Evolutionary conservation across 2,797 vertebrate genomes (phyloP).

Genomic region (Peromyscus nudipes): DNA sequence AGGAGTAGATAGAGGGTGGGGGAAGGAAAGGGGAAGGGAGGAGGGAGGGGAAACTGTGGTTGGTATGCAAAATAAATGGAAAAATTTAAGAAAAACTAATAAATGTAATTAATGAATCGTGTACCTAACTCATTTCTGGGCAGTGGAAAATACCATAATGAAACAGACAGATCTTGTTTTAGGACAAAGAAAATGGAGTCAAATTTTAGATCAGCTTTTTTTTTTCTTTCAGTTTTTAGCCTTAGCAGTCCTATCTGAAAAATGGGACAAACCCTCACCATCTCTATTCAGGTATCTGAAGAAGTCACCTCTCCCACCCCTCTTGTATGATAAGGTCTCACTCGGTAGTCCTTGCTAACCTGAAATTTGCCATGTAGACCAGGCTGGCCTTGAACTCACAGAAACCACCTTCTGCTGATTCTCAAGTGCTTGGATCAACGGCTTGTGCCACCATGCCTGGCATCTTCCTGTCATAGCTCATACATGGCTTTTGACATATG

Average conservation of each 20-base stretch:
- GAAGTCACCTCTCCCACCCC: neutral
- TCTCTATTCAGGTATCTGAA: neutral
- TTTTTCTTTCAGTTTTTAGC: neutral
- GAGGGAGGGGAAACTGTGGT: too few relatives aligned
- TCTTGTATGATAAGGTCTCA: neutral
- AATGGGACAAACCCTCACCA: neutral
- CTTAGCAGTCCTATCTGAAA: neutral
- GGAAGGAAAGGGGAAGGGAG: too few relatives aligned
- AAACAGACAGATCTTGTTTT: neutral
- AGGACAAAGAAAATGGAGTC: neutral
- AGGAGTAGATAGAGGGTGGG: too few relatives aligned
- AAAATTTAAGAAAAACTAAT: too few relatives aligned
- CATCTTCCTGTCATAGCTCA: neutral
- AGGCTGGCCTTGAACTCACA: neutral
- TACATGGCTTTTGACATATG: neutral
- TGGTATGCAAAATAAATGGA: too few relatives aligned
- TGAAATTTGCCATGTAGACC: neutral
- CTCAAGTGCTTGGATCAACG: neutral
- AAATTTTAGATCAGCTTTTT: neutral
- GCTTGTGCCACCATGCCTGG: neutral
- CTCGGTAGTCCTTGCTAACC: neutral
- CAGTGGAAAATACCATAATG: neutral
- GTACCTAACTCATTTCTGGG: neutral
- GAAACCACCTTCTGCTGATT: too few relatives aligned
- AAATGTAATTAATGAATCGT: neutral